A percentile compares a stretch with the other conserved stretches of the same genome.
Conservation (phyloP, 2,888 invertebrate genomes). For the Caenorhabditis macrosperma region DNA sequence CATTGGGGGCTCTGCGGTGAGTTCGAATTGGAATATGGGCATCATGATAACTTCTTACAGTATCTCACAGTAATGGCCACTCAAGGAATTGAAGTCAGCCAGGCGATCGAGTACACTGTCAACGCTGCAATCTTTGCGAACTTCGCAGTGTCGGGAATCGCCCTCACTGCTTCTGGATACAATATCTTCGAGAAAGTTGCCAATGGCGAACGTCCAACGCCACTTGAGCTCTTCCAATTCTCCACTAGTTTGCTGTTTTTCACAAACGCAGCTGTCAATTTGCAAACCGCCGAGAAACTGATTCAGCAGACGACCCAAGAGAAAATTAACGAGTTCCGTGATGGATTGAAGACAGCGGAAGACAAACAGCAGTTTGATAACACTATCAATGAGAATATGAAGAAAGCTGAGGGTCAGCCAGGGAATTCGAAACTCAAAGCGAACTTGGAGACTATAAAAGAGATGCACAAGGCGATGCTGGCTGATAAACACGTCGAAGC, state of each 20-base stretch:
- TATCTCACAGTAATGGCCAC: slow-evolving; percentile 60
- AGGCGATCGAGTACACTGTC: slow-evolving; percentile 56
- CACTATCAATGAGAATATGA: slow-evolving; percentile 58
- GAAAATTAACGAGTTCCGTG: slow-evolving; percentile 54
- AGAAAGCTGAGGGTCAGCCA: slow-evolving; percentile 49
- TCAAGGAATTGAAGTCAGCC: slow-evolving; percentile 59
- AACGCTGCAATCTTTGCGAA: slow-evolving; percentile 62
- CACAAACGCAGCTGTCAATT: slow-evolving; percentile 59
- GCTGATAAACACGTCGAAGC: slow-evolving; percentile 60
- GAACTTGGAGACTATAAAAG: slow-evolving; percentile 54
- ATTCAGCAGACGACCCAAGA: slow-evolving; percentile 61
- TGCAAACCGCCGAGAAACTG: slow-evolving; percentile 59
- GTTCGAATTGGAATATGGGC: neutral
- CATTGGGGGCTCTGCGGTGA: slow-evolving; percentile 60
- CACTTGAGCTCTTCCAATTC: slow-evolving; percentile 61
- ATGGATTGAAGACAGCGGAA: slow-evolving; percentile 46
- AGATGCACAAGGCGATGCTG: slow-evolving; percentile 60
- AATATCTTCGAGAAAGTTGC: slow-evolving; percentile 63
- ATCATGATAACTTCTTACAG: slow-evolving; percentile 18
- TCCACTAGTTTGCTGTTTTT: slow-evolving; percentile 60
- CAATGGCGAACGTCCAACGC: slow-evolving; percentile 58
- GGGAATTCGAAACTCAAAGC: slow-evolving; percentile 49
- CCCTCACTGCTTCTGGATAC: slow-evolving; percentile 59
- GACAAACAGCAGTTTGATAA: slow-evolving; percentile 56
- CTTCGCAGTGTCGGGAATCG: slow-evolving; percentile 58